Base-by-base conservation (phyloP, 2,113 vertebrate genomes). In the Camelus bactrianus region DNA sequence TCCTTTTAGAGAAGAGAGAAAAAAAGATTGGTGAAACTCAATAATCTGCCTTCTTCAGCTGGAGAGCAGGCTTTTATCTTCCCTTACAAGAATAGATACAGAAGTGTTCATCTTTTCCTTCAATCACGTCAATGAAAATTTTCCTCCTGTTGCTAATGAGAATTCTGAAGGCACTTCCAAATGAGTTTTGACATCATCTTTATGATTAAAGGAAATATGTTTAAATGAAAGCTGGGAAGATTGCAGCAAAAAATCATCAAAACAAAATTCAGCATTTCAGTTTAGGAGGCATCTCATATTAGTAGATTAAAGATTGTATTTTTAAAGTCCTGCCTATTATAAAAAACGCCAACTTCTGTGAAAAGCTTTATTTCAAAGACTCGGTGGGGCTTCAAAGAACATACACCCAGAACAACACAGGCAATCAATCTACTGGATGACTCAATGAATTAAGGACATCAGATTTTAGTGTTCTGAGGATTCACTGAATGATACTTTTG, bases 121-220 rank as follows among this genome's bases (percentile, higher is more conserved):
- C 70, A 81, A 38, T 77, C 58, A 62, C 65, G 26, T 94, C 60
- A 79, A 79, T 69, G 69, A 95, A 90, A 80, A 28, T 26, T 64
- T 84, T 80, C 67, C 60, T 89, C 50, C 13, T 79, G 38, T 81
- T 95, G 42, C 32, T 97, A 96, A 67, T 93, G 84, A 96, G 75
- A 94, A 95, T 95, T 94, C 58, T 94, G 67, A 95, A 72, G 67
- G 75, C 26, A 85, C 24, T 95, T 90, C 48, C 56, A 95, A 83
- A 70, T 91, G 60, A 92, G 79, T 84, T 81, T 92, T 87, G 62
- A 90, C 72, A 91, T 94, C 48, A 58, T 65, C 38, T 83, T 62
- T 93, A 91, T 91, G 54, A 95, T 83, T 52, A 96, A 93, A 93
- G n/a, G 30, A 86, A 94, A 91, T 81, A 92, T 0, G 2, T 76